Percentiles rank a stretch among this genome's conserved stretches.
Evolutionary conservation across 2,888 invertebrate genomes (phyloP).

Genomic region (Mimas tiliae): DNA sequence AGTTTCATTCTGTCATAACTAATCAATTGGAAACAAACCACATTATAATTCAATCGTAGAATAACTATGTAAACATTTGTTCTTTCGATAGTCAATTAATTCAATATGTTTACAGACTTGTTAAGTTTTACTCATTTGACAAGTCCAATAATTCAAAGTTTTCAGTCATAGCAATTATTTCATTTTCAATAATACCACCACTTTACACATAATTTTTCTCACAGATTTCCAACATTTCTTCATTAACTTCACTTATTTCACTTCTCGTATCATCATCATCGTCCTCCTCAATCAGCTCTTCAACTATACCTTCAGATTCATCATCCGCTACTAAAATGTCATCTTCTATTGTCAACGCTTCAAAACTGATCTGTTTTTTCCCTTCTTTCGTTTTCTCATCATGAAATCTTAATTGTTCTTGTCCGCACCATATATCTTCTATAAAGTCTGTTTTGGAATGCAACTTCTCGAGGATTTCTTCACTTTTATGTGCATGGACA

Average conservation of each 20-base stretch:
- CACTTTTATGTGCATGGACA: conserved; percentile 32
- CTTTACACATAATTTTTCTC: conserved; percentile 25
- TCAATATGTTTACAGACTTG: background rate
- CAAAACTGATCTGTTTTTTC: conserved; percentile 6
- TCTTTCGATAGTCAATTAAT: too few species aligned
- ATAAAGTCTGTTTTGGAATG: conserved; percentile 44
- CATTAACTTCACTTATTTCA: conserved; percentile 25
- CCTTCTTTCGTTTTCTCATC: conserved; percentile 18
- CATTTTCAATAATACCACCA: conserved; percentile 6
- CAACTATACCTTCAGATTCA: conserved; percentile 24
- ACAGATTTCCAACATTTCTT: conserved; percentile 25
- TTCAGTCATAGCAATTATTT: background rate
- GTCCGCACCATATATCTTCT: conserved; percentile 8
- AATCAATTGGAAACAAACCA: too few species aligned
- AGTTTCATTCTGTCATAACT: too few species aligned
- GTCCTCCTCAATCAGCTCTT: conserved; percentile 21
- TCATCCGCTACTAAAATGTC: conserved; percentile 25
- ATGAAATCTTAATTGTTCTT: background rate
- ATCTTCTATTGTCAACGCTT: conserved; percentile 15
- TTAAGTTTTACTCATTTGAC: background rate
- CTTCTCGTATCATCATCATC: conserved; percentile 28
- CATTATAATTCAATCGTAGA: too few species aligned
- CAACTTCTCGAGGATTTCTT: conserved; percentile 46
- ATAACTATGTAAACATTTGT: too few species aligned
- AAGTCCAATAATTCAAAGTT: background rate